These are phyloP conservation scores for Macrotrachela quadricornifera DNA, from an alignment of 1,140 invertebrate genomes.

Conservation along the genomic window DNA sequence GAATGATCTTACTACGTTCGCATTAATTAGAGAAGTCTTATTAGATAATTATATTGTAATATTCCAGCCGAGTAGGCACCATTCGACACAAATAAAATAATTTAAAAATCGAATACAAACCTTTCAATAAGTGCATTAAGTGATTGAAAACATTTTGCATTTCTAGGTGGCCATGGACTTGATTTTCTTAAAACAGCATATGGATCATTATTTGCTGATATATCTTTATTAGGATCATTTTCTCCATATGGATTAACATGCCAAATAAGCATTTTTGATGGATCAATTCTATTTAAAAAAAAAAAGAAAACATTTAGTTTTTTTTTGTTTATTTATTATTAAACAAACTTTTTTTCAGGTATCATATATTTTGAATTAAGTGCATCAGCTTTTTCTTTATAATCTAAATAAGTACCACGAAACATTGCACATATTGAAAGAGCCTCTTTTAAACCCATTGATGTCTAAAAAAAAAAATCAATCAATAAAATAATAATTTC, in stretches of 20 bases:
- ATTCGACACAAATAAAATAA: no score
- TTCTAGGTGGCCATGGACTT: conserved; percentile 27
- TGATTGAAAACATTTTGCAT: conserved; percentile 25
- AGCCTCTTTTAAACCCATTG: conserved; percentile 26
- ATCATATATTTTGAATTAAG: conserved; percentile 26
- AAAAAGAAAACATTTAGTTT: background rate
- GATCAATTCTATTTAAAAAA: background rate
- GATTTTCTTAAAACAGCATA: conserved; percentile 24
- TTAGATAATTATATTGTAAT: no score
- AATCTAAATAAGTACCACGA: conserved; percentile 28
- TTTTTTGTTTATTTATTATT: background rate
- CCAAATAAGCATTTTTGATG: conserved; percentile 2
- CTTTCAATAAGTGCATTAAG: conserved; percentile 31
- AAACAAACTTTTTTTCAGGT: conserved; percentile 24
- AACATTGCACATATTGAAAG: conserved; percentile 28
- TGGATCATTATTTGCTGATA: conserved; percentile 12
- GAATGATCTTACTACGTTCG: no score
- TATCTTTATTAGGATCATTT: conserved; percentile 11
- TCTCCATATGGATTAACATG: conserved; percentile 9
- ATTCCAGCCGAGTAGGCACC: no score
- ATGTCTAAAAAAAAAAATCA: conserved; percentile 17
- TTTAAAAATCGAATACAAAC: no score
- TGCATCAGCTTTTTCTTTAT: conserved; percentile 26
- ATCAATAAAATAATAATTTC: background rate
- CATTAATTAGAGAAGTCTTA: no score